Base-by-base conservation (phyloP, 2,888 invertebrate species). In the Noctua janthe region DNA sequence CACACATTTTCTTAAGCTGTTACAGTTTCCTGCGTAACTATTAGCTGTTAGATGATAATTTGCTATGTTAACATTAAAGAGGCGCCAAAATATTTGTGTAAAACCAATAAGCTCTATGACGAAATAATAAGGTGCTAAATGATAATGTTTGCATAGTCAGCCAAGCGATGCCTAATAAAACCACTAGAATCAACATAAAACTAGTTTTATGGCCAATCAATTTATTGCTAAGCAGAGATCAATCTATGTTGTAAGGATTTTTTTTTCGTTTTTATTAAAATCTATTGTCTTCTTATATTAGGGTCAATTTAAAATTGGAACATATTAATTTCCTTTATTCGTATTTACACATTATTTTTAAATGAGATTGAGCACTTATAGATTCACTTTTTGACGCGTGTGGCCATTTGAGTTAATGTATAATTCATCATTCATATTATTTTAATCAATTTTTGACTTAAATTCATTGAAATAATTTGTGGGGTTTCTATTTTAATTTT, bases 101-200 rank as follows among this genome's bases (percentile, higher is more conserved):
- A n/a, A 71, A 75, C 71, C 71, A 66, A 54, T 74, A 66, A 17
- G 59, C 54, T 78, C 29, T 76, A 64, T 74, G 74, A 51, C 54
- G 69, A 35, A 66, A 62, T 20, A 77, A 56, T 29, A 72, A 51
- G 74, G 71, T 39, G 86, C 74, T 86, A 84, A 84, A 64, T 69
- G 59, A 35, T 64, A 35, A 72, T 80, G 85, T 72, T 51, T 74
- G 49, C 71, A 15, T 39, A 15, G 4, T 69, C 43, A 73, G n/a
- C 47, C 51, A 67, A 75, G 29, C 15, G 15, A 35, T 8, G 4
- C 23, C 20, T 43, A 69, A 17, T 29, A 23, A 54, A 59, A 39
- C 29, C 2, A 4, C 17, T 51, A 23, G 29, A 64, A 64, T 49
- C 49, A 80, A 56, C 11, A n/a, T 35, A 35, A 54, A 47, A 66